Percentiles rank a stretch among this genome's conserved stretches.
These are phyloP conservation scores for Hydrochoerus hydrochaeris DNA, from an alignment of 2,113 vertebrate species.

Conservation along the genomic window DNA sequence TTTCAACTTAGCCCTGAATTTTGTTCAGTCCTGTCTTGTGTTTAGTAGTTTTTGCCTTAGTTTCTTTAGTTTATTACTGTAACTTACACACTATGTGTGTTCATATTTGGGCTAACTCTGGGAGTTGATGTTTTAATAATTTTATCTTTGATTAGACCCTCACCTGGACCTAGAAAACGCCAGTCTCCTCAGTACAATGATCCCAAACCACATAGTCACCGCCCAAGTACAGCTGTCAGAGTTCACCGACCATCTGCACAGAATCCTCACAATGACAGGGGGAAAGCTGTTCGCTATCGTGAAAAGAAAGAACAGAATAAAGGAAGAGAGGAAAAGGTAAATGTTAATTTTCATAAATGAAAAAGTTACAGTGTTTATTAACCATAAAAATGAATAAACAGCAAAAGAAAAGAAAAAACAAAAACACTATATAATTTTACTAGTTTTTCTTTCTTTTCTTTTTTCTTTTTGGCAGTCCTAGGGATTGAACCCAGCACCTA, in stretches of 20 bases:
- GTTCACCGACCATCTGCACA: conserved; percentile 90
- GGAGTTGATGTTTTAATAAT: not conserved
- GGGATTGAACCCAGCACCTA: not conserved
- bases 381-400: conserved; percentile 22
- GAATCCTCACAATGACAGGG: conserved; percentile 88
- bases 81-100: not conserved
- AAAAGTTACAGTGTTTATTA: not conserved
- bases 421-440: not conserved
- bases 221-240: conserved; percentile 87
- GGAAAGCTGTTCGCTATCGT: conserved; percentile 89
- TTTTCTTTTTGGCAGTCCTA: not conserved
- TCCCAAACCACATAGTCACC: conserved; percentile 90
- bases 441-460: not conserved
- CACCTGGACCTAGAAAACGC: conserved; percentile 90
- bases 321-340: conserved; percentile 96
- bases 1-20: not conserved
- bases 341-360: conserved; percentile 20
- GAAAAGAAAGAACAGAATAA: conserved; percentile 94
- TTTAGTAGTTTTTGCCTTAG: not conserved
- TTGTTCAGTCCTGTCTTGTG: not conserved
- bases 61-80: not conserved
- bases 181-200: conserved; percentile 90
- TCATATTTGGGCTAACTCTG: not conserved
- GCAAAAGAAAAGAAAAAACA: not conserved
- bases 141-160: conserved; percentile 86